Base-by-base conservation (phyloP, 1,140 invertebrate species). In the Magallana gigas region DNA sequence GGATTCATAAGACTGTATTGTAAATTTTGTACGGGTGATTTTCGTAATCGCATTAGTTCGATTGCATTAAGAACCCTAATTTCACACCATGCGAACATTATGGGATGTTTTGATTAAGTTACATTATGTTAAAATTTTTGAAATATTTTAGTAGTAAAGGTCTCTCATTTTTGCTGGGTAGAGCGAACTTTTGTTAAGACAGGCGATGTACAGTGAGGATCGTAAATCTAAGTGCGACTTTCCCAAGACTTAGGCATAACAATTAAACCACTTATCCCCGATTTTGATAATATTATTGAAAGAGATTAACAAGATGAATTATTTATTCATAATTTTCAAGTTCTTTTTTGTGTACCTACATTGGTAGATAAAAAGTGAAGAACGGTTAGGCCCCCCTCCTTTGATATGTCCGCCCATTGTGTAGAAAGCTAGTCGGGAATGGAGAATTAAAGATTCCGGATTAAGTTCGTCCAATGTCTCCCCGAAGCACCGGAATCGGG, bases 261-360 rank as follows among this genome's bases (percentile, higher is more conserved):
- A 36, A 36, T 76, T 12, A 76, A 76, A 76, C 68, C 23, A 12
- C 23, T 76, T 12, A 36, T 76, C 68, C 36, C 18, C 23, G 68
- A 29, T 76, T 76, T 76, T 29, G 68, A 76, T 76, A 76, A 11
- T 76, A 76, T 76, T 76, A 76, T 76, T 29, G 23, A 36, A 5
- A 12, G 8, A 76, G 68, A 76, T 76, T 76, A 76, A 36, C 68
- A 76, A 11, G 68, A 76, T 76, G 23, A 76, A 76, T 76, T 29
- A 9, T 76, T 76, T 76, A 29, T 76, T 76, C 68, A 76, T 76
- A 76, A 76, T 76, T 36, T 76, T 48, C 11, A 76, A 29, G 68
- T 76, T 76, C 18, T 76, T 76, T 76, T 76, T 76, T 76, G 18
- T 76, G 8, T 29, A 76, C 23, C 68, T 76, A 36, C 68, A 76